These are phyloP conservation scores for Gymnocephalus cernua DNA, from an alignment of 2,113 vertebrate genomes.

Conservation along the genomic window DNA sequence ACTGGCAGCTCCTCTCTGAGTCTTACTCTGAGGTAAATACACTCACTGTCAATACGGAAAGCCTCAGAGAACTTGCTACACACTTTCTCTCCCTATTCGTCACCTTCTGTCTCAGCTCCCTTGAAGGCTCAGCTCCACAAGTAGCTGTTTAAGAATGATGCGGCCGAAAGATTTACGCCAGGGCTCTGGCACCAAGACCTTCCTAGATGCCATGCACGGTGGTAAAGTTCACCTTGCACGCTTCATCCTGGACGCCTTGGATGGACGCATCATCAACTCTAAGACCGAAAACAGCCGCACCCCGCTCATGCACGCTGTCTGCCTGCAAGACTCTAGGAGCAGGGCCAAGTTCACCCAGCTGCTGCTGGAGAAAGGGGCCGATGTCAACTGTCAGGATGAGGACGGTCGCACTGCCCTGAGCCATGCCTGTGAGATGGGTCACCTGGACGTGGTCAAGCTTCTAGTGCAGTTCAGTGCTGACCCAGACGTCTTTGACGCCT, in stretches of 20 bases:
- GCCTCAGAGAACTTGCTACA: slow-evolving; percentile 55
- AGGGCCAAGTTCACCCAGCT: slow-evolving; percentile 88
- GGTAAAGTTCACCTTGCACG: slow-evolving; percentile 92
- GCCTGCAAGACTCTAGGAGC: slow-evolving; percentile 85
- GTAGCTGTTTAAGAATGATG: slow-evolving; percentile 83
- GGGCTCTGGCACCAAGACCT: slow-evolving; percentile 91
- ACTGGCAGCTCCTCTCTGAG: slow-evolving; percentile 73
- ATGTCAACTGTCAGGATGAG: slow-evolving; percentile 89
- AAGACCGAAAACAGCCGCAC: slow-evolving; percentile 90
- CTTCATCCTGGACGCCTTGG: slow-evolving; percentile 92
- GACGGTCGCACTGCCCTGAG: slow-evolving; percentile 89
- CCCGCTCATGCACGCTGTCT: slow-evolving; percentile 89
- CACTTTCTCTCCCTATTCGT: slow-evolving; percentile 41
- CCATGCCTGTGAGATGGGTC: slow-evolving; percentile 89
- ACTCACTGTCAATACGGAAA: slow-evolving; percentile 64
- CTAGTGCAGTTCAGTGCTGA: slow-evolving; percentile 91
- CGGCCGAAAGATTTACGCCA: slow-evolving; percentile 90
- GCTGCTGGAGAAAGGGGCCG: slow-evolving; percentile 90
- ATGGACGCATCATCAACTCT: slow-evolving; percentile 90
- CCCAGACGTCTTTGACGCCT: slow-evolving; percentile 87
- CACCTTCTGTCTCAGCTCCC: slow-evolving; percentile 14
- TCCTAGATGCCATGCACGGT: slow-evolving; percentile 91
- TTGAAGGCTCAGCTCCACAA: slow-evolving; percentile 34
- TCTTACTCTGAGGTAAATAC: slow-evolving; percentile 79
- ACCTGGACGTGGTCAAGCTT: slow-evolving; percentile 90